Evolutionary conservation across 2,888 invertebrate genomes (phyloP), one percentile per base, ranked within the genome.

Genomic region (Lypha dubia): DNA sequence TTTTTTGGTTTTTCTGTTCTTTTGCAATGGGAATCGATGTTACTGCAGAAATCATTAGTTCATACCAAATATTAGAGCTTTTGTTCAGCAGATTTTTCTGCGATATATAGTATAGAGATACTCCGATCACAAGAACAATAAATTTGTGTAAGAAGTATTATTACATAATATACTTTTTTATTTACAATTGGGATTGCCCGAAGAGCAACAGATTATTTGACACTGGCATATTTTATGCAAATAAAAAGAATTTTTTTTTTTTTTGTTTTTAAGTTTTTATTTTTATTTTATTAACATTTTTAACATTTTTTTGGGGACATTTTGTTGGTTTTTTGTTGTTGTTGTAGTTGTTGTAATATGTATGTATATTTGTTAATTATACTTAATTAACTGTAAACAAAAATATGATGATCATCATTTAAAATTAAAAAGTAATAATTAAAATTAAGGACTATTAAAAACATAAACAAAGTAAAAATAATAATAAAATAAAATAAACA

Each of bases 381-480:
- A 63, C 49, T 79, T 80, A 79, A 73, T 84, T 84, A 79, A 83
- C 70, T 51, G 70, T 79, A 81, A 81, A 81, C 73, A 81, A 84
- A 81, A 70, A 80, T n/a, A n/a, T n/a, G n/a, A n/a, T n/a, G 63
- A 44, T 58, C 32, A 74, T 62, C 24, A 60, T 63, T 77, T 81
- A 56, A 58, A 71, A 63, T 76, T 76, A 63, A 56, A 74, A 81
- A 77, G 67, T 80, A 74, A 74, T 84, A 79, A 81, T 81, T 81
- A 84, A 81, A 74, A 81, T 84, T 84, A 84, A 81, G 84, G 84
- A 84, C 84, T 84, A 81, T 81, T 84, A 68, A 84, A 84, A 84
- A 84, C 75, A 82, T 70, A 83, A 79, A 74, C 22, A 44, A 28
- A 44, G n/a, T 68, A 74, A 60, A 49, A 75, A 73, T 73, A 74